phyloP scores from a whole-genome alignment of 1,140 invertebrate species.

The Magallana gigas region DNA sequence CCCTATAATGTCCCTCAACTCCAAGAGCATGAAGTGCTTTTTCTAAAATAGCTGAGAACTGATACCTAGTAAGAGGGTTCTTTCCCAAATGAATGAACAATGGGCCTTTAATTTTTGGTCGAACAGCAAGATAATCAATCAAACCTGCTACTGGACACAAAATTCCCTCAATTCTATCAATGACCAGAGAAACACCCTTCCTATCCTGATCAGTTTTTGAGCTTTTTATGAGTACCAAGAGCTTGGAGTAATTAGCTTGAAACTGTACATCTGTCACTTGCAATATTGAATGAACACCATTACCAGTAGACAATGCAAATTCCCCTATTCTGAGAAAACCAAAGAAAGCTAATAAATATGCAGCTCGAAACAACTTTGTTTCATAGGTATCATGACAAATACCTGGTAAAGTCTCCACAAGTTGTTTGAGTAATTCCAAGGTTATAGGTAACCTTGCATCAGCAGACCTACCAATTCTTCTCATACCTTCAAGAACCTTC shows the following conservation, averaged over 20 bases:
- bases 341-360: constrained; percentile 9
- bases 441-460: constrained; percentile 44
- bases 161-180: constrained; percentile 5
- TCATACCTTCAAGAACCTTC: constrained; percentile 40
- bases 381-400: constrained; percentile 32
- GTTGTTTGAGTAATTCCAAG: neutral
- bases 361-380: constrained; percentile 24
- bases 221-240: neutral
- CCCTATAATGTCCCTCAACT: neutral
- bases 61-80: constrained; percentile 22
- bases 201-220: constrained; percentile 9
- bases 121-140: too few species aligned
- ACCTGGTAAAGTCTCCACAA: neutral
- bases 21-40: neutral
- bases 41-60: neutral
- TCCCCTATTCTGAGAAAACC: constrained; percentile 33
- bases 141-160: constrained; percentile 1
- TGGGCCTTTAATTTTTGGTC: neutral
- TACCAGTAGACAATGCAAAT: neutral
- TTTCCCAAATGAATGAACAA: constrained; percentile 23
- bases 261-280: neutral
- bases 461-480: neutral
- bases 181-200: neutral
- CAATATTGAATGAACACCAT: constrained; percentile 29
- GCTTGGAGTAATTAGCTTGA: neutral